These are phyloP conservation scores for Fistularia tabacaria DNA, from an alignment of 2,797 vertebrate genomes.

Conservation along the genomic window DNA sequence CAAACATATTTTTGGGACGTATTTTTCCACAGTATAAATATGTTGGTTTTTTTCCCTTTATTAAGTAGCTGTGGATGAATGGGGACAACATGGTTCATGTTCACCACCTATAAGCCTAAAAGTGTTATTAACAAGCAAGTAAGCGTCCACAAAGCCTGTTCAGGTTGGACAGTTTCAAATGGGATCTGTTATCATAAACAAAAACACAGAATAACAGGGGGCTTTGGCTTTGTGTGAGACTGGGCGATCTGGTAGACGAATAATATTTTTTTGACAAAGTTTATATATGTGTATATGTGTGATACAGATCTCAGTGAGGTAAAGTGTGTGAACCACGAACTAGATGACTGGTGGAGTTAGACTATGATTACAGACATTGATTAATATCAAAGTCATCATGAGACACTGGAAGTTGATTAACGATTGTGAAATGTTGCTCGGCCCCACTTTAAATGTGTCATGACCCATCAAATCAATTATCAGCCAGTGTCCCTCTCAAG, in stretches of 20 bases:
- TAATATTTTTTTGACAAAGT: conserved; percentile 20
- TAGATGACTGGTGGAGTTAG: too few relatives aligned
- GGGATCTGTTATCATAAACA: conserved; percentile 34
- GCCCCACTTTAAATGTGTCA: conserved; percentile 15
- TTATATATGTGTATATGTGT: conserved; percentile 16
- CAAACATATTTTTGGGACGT: background rate
- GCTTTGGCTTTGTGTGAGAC: conserved; percentile 14
- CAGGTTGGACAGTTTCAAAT: conserved; percentile 1
- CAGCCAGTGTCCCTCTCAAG: background rate
- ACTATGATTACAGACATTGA: too few relatives aligned
- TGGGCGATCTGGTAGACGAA: conserved; percentile 11
- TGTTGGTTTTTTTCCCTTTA: too few relatives aligned
- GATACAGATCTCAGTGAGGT: conserved; percentile 10
- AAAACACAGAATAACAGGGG: conserved; percentile 5
- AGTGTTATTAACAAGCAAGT: too few relatives aligned
- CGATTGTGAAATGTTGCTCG: conserved; percentile 7
- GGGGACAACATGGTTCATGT: too few relatives aligned
- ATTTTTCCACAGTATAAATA: background rate
- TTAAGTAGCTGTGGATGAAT: too few relatives aligned
- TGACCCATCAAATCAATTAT: background rate
- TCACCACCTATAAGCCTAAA: too few relatives aligned
- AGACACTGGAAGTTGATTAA: background rate
- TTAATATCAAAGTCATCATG: background rate
- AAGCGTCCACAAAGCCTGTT: too few relatives aligned
- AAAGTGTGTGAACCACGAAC: conserved; percentile 15